Evolutionary conservation across 1,140 invertebrate species (phyloP).

Genomic region (Papilio aristodemus): DNA sequence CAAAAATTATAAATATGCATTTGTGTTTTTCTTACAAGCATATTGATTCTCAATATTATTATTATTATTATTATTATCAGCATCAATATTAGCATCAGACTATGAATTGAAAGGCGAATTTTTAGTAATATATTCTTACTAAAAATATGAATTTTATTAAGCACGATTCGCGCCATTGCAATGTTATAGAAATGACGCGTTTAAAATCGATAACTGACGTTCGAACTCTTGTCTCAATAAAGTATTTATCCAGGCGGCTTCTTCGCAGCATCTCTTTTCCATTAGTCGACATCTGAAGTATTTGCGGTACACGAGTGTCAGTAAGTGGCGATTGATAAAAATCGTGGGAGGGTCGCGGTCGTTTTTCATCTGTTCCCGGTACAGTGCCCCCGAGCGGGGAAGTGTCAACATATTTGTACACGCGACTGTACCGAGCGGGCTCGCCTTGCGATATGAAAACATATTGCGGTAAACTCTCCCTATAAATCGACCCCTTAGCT

Average conservation of each 20-base stretch:
- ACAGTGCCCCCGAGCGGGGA: slow-evolving; percentile 38
- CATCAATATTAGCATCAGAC: too few relatives aligned
- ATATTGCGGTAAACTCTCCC: slow-evolving; percentile 5
- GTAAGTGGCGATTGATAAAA: slow-evolving; percentile 66
- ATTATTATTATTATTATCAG: too few relatives aligned
- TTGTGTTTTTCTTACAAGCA: too few relatives aligned
- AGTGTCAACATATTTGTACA: slow-evolving; percentile 13
- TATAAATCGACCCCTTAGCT: neutral
- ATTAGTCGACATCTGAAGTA: slow-evolving; percentile 75
- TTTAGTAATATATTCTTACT: neutral
- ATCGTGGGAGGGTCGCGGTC: slow-evolving; percentile 41
- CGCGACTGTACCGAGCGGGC: slow-evolving; percentile 12
- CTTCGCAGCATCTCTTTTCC: slow-evolving; percentile 77
- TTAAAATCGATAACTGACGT: slow-evolving; percentile 53
- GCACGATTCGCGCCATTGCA: neutral
- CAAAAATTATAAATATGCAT: too few relatives aligned
- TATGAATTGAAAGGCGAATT: neutral
- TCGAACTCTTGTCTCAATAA: slow-evolving; percentile 71
- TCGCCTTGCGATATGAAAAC: slow-evolving; percentile 21
- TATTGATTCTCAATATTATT: too few relatives aligned
- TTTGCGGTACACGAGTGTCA: slow-evolving; percentile 71
- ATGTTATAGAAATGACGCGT: slow-evolving; percentile 35
- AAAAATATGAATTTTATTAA: neutral
- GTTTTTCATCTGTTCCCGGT: slow-evolving; percentile 38
- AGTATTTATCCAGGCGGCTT: slow-evolving; percentile 74